Evolutionary conservation across 2,888 invertebrate genomes (phyloP), one percentile per base, ranked within the genome.

Genomic region (Parasteatoda lunata): DNA sequence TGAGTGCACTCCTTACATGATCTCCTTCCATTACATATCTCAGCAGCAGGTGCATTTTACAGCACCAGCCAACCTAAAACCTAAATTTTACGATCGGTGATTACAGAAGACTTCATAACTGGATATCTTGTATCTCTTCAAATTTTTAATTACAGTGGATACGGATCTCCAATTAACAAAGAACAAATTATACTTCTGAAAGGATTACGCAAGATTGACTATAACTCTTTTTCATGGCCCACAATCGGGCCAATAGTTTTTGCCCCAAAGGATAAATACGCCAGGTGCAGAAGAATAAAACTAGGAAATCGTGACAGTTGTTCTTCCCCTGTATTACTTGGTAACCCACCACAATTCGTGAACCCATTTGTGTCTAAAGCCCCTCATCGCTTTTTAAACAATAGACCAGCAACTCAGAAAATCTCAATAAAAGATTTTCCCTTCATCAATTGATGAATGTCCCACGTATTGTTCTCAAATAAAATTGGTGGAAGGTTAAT

Each of bases 281-380:
- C 80, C 84, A 86, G 85, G 85, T 86, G 85, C 85, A 86, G 72
- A 4, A 65, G 65, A 80, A 48, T 54, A 70, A 84, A 69, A 79
- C 73, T 69, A 30, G 49, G 66, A 49, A 76, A 79, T 79, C 79
- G 85, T 80, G 79, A 80, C 71, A 77, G 54, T 69, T 4, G 49
- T 45, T 49, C 78, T 68, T 49, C 66, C n/a, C n/a, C 15, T 48
- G 69, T 47, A 47, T 51, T 65, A 71, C 76, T 82, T 76, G 76
- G 77, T 84, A 78, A 78, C 73, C 84, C 69, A 30, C 30, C 30
- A 59, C 75, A 69, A 75, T 59, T 84, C 84, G 79, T 84, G 84
- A 59, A 84, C 84, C 84, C 68, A 84, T 84, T 84, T 84, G 78
- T 71, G 68, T 72, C 84, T 71, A 77, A 80, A 84, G 66, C 59